phyloP scores from a whole-genome alignment of 2,113 vertebrate genomes.

The Trinectes maculatus region DNA sequence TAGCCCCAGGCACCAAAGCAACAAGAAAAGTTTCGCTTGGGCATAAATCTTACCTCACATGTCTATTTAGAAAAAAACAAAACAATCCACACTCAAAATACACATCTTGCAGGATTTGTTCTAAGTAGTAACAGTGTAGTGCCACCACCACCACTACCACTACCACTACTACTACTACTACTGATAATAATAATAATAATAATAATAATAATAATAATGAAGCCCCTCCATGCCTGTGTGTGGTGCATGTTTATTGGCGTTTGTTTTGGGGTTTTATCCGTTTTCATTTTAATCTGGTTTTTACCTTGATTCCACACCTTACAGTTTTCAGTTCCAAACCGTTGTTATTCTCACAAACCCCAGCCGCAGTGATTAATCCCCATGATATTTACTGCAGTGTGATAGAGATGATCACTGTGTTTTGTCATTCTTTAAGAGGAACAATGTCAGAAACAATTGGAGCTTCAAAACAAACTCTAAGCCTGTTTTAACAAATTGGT shows the following conservation, averaged over 20 bases:
- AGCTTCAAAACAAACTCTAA: neutral
- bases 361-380: neutral
- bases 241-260: too few relatives aligned
- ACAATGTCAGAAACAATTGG: neutral
- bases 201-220: too few relatives aligned
- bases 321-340: too few relatives aligned
- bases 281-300: neutral
- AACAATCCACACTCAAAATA: too few relatives aligned
- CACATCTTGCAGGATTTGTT: too few relatives aligned
- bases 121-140: too few relatives aligned
- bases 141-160: too few relatives aligned
- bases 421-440: neutral
- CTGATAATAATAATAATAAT: too few relatives aligned
- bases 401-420: neutral
- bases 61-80: constrained; percentile 21
- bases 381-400: neutral
- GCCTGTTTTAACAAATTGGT: constrained; percentile 1
- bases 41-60: constrained; percentile 40
- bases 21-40: constrained; percentile 45
- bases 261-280: neutral
- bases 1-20: constrained; percentile 49
- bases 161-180: too few relatives aligned
- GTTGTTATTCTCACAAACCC: neutral
- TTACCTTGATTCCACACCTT: neutral
- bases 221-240: neutral